Percentiles rank a stretch among this genome's conserved stretches.
Evolutionary conservation across 1,140 invertebrate species (phyloP).

Genomic region (Asbolus verrucosus): DNA sequence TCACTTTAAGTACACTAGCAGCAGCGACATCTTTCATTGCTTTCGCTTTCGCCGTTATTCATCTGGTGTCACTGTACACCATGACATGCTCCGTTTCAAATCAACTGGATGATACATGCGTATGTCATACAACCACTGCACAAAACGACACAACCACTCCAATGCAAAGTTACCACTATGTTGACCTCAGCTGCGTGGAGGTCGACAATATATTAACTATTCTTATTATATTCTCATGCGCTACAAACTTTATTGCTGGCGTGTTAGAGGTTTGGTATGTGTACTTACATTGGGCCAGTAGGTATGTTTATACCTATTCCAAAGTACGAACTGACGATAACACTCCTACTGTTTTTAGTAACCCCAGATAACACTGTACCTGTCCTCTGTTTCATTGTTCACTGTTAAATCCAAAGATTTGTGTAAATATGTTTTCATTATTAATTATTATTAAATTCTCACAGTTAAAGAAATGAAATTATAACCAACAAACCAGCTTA

Average conservation of each 20-base stretch:
- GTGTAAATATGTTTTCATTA: background rate
- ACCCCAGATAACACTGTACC: conserved; percentile 17
- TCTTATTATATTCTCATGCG: conserved; percentile 64
- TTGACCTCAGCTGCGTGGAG: conserved; percentile 66
- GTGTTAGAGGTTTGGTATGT: conserved; percentile 66
- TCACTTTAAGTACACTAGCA: conserved; percentile 63
- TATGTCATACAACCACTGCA: conserved; percentile 53
- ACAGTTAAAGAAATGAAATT: background rate
- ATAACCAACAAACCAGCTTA: no score
- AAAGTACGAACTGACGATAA: conserved; percentile 30
- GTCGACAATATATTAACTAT: conserved; percentile 64
- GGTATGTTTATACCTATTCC: conserved; percentile 63
- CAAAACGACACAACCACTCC: conserved; percentile 46
- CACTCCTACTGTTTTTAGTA: conserved; percentile 20
- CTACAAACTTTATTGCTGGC: conserved; percentile 62
- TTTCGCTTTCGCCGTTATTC: conserved; percentile 64
- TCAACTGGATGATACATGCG: conserved; percentile 61
- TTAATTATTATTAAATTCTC: background rate
- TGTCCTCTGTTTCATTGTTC: no score
- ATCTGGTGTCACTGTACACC: conserved; percentile 63
- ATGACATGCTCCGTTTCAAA: conserved; percentile 64
- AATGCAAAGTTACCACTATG: conserved; percentile 62
- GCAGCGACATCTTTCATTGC: conserved; percentile 64
- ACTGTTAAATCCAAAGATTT: conserved; percentile 11
- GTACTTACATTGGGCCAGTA: conserved; percentile 66